Evolutionary conservation across 2,888 invertebrate species (phyloP), one percentile per base, ranked within the genome.

Genomic region (Ophion ellenae): DNA sequence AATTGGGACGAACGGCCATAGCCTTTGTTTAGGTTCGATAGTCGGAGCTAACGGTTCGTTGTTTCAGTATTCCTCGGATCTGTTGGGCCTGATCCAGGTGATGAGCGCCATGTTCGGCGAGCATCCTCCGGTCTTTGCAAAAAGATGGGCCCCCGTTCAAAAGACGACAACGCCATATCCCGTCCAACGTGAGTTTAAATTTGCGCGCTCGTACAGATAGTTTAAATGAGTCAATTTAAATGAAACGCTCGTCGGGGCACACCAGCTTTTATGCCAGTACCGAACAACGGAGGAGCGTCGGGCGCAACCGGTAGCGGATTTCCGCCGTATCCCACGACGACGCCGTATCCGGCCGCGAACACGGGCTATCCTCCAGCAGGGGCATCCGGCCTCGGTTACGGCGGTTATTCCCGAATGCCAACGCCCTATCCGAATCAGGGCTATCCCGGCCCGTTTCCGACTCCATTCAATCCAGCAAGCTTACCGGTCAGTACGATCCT

Each of bases 51-150:
- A 40, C 9, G 40, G 9, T 40, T 9, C 7, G 7, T 40, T 7
- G 5, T 90, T 90, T 20, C 71, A 94, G 95, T 96, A 96, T 89
- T 95, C 96, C 11, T 99, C 99, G 9, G 99, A 99, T 93, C 95
- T 99, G 88, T 94, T 97, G 79, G 97, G 97, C 67, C 95, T 99
- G 32, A 97, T 99, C 90, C 98, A 98, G 95, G 96, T 98, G 82
- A 97, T 99, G 97, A 96, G 97, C 87, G 96, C 97, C 83, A 97
- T 98, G 1, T 99, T 99, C 95, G 98, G 99, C 57, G 99, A 99
- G 88, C 96, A 97, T 90, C 99, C 99, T 80, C 99, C 99, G 2
- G 99, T 99, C 5, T 98, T 97, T 94, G 96, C 98, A 0, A 97
- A 96, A 93, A 95, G 96, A 24, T 96, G 96, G 86, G 95, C 95